Base-by-base conservation (phyloP, 2,797 vertebrate genomes). In the Bryconaethiops microstoma region DNA sequence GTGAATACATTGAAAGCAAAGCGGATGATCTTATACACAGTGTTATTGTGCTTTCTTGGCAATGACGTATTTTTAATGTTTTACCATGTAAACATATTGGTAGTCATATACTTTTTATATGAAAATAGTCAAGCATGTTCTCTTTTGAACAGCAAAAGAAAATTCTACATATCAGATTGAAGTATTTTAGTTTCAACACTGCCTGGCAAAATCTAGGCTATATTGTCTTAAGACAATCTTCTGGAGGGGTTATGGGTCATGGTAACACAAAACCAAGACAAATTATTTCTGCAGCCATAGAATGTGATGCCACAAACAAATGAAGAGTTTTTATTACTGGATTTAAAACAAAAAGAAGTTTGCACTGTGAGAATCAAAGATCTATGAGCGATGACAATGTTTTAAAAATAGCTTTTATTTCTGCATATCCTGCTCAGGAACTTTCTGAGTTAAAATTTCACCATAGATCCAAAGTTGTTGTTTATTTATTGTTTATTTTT, bases 81-180 rank as follows among this genome's bases (percentile, higher is more conserved):
- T 94, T 93, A 92, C 92, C 89, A 80, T 92, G 89, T 93, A 93
- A 93, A 93, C 87, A 88, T 80, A 77, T 76, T 88, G 62, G 25
- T 9, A 70, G 71, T 71, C 57, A 23, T 60, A 70, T 67, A n/a
- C 54, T 29, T 84, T 87, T 62, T 40, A 69, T 80, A 74, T 88
- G 63, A 87, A 84, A 78, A 73, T 55, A 13, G 60, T 75, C 6
- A 13, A 19, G 52, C 48, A 21, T 35, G 50, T 72, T 57, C 23
- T 48, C 60, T 40, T 39, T 54, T 63, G 48, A 19, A 40, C 69
- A 54, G 71, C 45, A n/a, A 0, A 67, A 55, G 1, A 39, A 42
- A 8, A 45, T n/a, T 63, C 17, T 78, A 78, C 17, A 62, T 87
- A 84, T 92, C 89, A 83, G 85, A 87, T 87, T 71, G 42, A 23